phyloP scores from a whole-genome alignment of 2,113 vertebrate genomes.

The Aldabrachelys gigantea region DNA sequence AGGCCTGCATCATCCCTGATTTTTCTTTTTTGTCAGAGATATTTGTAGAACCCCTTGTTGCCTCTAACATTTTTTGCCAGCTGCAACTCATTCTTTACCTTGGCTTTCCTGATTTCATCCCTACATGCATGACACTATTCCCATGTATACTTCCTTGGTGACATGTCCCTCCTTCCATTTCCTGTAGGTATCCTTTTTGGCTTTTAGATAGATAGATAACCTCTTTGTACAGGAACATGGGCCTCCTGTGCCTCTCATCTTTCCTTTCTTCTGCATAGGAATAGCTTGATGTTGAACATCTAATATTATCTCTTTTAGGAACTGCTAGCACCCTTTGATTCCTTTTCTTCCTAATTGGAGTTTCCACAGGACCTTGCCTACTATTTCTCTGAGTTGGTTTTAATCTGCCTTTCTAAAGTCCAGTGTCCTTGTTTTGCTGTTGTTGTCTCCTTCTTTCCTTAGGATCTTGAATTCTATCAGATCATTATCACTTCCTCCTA shows the following conservation, averaged over 20 bases:
- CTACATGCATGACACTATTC: neutral
- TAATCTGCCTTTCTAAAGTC: neutral
- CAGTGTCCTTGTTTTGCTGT: neutral
- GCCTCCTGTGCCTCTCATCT: neutral
- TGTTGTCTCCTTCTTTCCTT: neutral
- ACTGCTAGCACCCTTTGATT: neutral
- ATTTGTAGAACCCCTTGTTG: neutral
- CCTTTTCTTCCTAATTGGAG: neutral
- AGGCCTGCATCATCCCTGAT: no score
- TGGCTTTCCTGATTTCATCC: neutral
- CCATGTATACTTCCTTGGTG: neutral
- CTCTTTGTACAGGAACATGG: neutral
- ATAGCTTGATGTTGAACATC: neutral
- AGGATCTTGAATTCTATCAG: neutral
- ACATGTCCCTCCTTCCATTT: neutral
- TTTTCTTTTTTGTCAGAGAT: no score
- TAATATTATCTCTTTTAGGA: neutral
- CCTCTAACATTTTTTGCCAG: neutral
- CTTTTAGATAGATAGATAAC: neutral
- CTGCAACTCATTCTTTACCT: neutral
- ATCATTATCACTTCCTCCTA: neutral
- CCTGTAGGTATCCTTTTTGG: neutral
- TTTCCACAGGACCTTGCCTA: neutral
- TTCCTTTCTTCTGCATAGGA: neutral
- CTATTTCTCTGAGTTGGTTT: neutral